phyloP scores from a whole-genome alignment of 2,888 invertebrate species.

The Neoitamus cyanurus region DNA sequence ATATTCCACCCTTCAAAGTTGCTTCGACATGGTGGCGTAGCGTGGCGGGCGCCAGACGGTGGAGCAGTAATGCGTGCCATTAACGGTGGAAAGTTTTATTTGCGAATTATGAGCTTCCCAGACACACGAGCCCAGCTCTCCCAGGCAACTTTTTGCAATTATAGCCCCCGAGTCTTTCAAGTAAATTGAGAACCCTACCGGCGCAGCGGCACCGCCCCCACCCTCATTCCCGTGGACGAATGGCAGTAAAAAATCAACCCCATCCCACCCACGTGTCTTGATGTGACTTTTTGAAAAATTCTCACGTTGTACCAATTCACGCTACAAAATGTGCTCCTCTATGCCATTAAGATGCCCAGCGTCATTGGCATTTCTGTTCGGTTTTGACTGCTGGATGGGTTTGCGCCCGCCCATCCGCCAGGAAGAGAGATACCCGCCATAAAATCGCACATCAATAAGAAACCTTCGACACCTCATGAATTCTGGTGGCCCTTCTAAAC shows the following conservation, averaged over 20 bases:
- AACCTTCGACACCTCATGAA: constrained; percentile 35
- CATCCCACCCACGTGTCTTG: not conserved
- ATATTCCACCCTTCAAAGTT: not conserved
- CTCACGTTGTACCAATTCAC: constrained; percentile 29
- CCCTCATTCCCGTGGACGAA: too few species aligned
- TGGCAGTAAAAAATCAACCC: not conserved
- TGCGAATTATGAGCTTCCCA: not conserved
- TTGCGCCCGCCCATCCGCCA: not conserved
- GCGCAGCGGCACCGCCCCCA: not conserved
- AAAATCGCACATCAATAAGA: constrained; percentile 40
- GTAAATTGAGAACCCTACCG: not conserved
- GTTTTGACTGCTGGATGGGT: not conserved
- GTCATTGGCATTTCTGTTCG: constrained; percentile 12
- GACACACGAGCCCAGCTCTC: not conserved
- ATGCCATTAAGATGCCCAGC: not conserved
- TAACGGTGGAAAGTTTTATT: not conserved
- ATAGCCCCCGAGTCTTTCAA: not conserved
- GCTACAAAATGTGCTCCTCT: not conserved
- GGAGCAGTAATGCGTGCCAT: not conserved
- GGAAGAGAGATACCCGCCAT: not conserved
- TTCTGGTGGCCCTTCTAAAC: not conserved
- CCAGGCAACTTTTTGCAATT: not conserved
- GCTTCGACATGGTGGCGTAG: too few species aligned
- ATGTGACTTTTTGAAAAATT: constrained; percentile 31
- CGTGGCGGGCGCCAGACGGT: not conserved